phyloP scores from a whole-genome alignment of 2,888 invertebrate species.

The Boloria selene region DNA sequence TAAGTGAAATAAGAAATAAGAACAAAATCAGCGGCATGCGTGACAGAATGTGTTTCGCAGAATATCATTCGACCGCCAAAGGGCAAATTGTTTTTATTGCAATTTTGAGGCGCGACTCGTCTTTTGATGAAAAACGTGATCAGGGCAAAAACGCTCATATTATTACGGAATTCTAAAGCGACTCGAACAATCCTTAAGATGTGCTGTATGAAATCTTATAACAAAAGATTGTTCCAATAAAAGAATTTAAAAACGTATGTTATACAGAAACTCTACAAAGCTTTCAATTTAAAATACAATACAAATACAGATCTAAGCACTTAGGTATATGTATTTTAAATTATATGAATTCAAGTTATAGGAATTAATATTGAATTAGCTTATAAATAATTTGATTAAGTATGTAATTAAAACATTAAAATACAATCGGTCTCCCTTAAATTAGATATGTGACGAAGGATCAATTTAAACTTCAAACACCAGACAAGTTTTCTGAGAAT shows the following conservation, averaged over 20 bases:
- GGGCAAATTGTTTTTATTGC: conserved; percentile 25
- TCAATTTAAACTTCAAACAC: conserved; percentile 11
- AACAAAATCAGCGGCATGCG: conserved; percentile 35
- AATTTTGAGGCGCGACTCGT: conserved; percentile 20
- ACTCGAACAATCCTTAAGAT: no score
- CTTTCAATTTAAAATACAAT: no score
- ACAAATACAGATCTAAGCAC: no score
- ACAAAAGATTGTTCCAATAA: no score
- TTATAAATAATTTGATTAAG: background rate
- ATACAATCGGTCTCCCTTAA: background rate
- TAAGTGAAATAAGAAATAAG: conserved; percentile 49
- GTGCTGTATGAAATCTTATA: no score
- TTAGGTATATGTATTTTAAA: no score
- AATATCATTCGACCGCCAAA: conserved; percentile 39
- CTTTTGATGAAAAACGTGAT: conserved; percentile 19
- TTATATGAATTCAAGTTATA: no score
- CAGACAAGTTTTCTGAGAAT: conserved; percentile 18
- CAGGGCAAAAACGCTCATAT: conserved; percentile 4
- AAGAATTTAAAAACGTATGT: no score
- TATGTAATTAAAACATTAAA: background rate
- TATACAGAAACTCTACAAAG: no score
- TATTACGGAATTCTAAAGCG: background rate
- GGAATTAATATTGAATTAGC: no score
- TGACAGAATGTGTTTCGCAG: conserved; percentile 43
- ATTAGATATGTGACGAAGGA: background rate